Percentiles rank a stretch among this genome's conserved stretches.
These are phyloP conservation scores for Rhamnusium bicolor DNA, from an alignment of 2,888 invertebrate genomes.

Conservation along the genomic window DNA sequence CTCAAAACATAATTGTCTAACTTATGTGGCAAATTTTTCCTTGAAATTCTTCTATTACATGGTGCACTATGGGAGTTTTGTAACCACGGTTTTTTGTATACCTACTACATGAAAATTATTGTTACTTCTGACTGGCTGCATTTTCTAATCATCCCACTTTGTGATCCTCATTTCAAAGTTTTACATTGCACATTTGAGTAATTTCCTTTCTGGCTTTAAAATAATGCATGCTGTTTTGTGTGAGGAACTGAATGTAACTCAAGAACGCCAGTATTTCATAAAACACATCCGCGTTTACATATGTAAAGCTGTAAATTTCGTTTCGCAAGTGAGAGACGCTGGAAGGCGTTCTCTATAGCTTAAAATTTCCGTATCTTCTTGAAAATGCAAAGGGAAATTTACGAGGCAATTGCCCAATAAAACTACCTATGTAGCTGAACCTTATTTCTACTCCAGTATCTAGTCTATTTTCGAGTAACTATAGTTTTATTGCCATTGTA, in stretches of 20 bases:
- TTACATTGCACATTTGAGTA: not conserved
- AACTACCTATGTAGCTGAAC: conserved; percentile 4
- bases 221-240: not conserved
- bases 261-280: conserved; percentile 12
- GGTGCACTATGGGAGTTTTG: too few species aligned
- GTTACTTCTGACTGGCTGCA: not conserved
- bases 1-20: too few species aligned
- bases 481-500: conserved; percentile 3
- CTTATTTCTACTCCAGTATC: not conserved
- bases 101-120: not conserved
- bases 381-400: conserved; percentile 19
- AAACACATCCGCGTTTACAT: conserved; percentile 21
- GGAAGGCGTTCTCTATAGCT: conserved; percentile 9
- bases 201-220: not conserved
- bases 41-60: too few species aligned
- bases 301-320: conserved; percentile 14
- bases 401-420: conserved; percentile 27
- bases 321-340: conserved; percentile 5
- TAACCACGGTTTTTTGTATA: not conserved
- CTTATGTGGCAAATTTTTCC: too few species aligned
- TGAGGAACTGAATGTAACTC: not conserved
- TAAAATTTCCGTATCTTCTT: conserved; percentile 13
- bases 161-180: conserved; percentile 1
- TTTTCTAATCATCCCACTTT: not conserved
- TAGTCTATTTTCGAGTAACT: not conserved